Conservation (phyloP, 2,113 vertebrate genomes). For the Circaetus cinerascens region DNA sequence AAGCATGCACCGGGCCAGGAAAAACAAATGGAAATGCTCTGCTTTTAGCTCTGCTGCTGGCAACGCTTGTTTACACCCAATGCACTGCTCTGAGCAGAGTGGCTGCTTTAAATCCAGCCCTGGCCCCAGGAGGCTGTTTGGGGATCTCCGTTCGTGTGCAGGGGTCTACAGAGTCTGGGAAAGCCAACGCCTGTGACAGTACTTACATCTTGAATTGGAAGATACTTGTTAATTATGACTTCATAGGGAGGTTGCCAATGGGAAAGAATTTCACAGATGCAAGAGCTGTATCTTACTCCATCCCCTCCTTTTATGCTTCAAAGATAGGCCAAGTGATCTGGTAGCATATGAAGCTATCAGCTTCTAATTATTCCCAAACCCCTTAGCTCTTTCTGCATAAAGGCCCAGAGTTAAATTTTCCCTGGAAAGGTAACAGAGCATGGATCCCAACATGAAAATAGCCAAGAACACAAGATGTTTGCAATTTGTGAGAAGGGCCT, state of each 20-base stretch:
- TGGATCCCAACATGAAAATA: background rate
- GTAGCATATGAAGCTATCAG: background rate
- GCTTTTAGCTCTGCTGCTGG: background rate
- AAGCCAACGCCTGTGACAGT: background rate
- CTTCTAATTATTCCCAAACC: background rate
- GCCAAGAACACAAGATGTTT: background rate
- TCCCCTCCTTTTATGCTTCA: background rate
- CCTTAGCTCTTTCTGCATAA: background rate
- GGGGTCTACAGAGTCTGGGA: background rate
- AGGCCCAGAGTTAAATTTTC: background rate
- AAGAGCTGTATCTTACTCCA: background rate
- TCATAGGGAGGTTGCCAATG: background rate
- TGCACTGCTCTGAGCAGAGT: background rate
- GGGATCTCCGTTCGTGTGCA: background rate
- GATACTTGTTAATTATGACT: background rate
- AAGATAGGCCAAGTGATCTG: background rate
- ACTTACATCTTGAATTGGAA: background rate
- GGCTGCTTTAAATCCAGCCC: background rate
- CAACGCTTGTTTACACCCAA: fast-evolving
- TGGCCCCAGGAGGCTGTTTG: background rate
- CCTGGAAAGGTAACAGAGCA: slow-evolving; percentile 29
- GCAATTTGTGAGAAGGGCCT: background rate
- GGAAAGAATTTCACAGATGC: background rate
- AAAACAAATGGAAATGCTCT: background rate
- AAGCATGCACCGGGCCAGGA: background rate